Percentiles rank a stretch among this genome's conserved stretches.
These are phyloP conservation scores for Dendroctonus ponderosae DNA, from an alignment of 1,140 invertebrate genomes.

Conservation along the genomic window DNA sequence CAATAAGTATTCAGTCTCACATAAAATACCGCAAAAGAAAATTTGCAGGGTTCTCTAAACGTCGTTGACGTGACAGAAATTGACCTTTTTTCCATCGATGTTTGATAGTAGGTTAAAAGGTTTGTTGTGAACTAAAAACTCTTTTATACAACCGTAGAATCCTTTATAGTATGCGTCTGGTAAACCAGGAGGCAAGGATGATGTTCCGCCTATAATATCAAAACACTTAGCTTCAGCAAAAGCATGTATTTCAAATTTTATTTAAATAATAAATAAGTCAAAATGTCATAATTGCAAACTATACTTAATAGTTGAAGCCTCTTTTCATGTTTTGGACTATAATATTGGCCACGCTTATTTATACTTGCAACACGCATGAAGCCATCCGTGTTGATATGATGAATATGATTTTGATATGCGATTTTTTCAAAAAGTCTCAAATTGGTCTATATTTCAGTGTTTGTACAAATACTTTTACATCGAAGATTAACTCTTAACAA, in stretches of 20 bases:
- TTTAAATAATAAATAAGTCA: no score
- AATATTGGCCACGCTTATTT: no score
- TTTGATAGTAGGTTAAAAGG: conserved; percentile 46
- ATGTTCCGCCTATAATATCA: conserved; percentile 42
- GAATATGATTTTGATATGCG: no score
- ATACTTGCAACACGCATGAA: no score
- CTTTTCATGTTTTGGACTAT: no score
- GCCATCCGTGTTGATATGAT: no score
- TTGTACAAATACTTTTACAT: no score
- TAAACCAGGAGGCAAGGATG: conserved; percentile 44
- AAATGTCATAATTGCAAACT: no score
- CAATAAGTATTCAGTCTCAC: conserved; percentile 36
- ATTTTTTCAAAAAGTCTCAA: no score
- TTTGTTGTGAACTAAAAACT: conserved; percentile 46
- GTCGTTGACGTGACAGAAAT: conserved; percentile 51
- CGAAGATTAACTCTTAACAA: no score
- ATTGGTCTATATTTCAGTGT: no score
- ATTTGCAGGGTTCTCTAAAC: conserved; percentile 37
- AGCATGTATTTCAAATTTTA: neutral
- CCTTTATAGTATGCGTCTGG: conserved; percentile 49
- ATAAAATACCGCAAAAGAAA: conserved; percentile 30
- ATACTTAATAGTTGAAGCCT: no score
- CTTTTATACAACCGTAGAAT: conserved; percentile 49
- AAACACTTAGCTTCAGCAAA: conserved; percentile 6
- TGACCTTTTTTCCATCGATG: conserved; percentile 43